Conservation (phyloP, 2,888 invertebrate genomes). For the Leptopilina myrica region DNA sequence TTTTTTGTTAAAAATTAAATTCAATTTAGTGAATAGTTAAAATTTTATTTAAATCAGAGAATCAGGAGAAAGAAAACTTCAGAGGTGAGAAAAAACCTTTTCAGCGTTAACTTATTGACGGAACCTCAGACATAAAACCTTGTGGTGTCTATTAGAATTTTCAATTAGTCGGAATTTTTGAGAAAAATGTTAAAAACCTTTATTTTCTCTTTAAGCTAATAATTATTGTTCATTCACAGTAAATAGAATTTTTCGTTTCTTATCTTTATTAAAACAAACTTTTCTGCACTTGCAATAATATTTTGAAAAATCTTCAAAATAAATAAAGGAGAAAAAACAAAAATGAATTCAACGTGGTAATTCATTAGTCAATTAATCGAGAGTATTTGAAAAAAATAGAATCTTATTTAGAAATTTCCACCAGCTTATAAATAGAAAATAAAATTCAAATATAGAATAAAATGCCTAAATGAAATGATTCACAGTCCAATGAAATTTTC, state of each 20-base stretch:
- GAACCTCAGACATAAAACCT: too few relatives aligned
- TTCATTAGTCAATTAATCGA: constrained; percentile 38
- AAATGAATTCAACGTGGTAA: constrained; percentile 26
- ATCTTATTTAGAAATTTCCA: constrained; percentile 17
- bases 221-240: too few relatives aligned
- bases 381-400: constrained; percentile 23
- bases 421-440: constrained; percentile 9
- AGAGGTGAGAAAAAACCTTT: too few relatives aligned
- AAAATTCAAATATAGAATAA: not conserved
- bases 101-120: too few relatives aligned
- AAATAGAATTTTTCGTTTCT: not conserved
- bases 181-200: too few relatives aligned
- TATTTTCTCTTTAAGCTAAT: not conserved
- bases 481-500: not conserved
- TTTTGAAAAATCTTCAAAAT: not conserved
- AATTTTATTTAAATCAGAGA: too few relatives aligned
- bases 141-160: too few relatives aligned
- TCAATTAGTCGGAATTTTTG: too few relatives aligned
- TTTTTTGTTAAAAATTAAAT: too few relatives aligned
- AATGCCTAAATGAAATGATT: constrained; percentile 25
- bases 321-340: not conserved
- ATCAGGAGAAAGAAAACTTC: too few relatives aligned
- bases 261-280: constrained; percentile 8
- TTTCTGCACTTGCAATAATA: not conserved
- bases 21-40: too few relatives aligned